Base-by-base conservation (phyloP, 2,888 invertebrate species). In the Dorcus hopei region DNA sequence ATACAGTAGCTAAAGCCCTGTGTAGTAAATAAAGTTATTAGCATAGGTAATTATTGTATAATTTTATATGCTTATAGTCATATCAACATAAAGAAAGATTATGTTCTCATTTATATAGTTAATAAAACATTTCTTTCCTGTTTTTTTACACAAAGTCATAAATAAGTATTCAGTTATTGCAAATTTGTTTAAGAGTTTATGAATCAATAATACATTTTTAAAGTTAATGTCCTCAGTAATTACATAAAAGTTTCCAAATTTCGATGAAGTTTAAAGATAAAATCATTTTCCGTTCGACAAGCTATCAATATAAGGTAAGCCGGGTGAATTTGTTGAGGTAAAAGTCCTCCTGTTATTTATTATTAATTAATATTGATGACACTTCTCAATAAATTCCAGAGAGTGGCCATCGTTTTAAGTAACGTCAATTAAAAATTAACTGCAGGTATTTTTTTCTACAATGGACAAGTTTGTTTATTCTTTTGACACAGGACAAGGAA, bases 341-440 rank as follows among this genome's bases (percentile, higher is more conserved):
- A 45, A 45, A 33, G 38, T 16, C 39, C 9, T 23, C 51, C 51
- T 19, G 38, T 51, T 38, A 51, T 51, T 51, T 51, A 51, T 51
- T 54, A 54, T 54, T 54, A 54, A 54, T 54, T 54, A 54, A 47
- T 54, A 54, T 45, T 54, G 75, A 76, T 76, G 75, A 75, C 75
- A 74, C 72, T 71, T 70, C 68, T 67, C 70, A 68, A 69, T 73
- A 71, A 71, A 74, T 75, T 72, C 72, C 71, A 49, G 56, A 62
- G 66, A 63, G 62, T 66, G 71, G 65, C 70, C 74, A 71, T 73
- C 72, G 70, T 71, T 73, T 33, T 71, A 70, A 62, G 64, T 59
- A 68, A 69, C 72, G 74, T 75, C 75, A 75, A 75, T 76, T 76
- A 75, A 74, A 75, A 75, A 73, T 76, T 74, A 74, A 73, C 71